phyloP scores from a whole-genome alignment of 1,140 invertebrate species.

The Scaptodrosophila lebanonensis region DNA sequence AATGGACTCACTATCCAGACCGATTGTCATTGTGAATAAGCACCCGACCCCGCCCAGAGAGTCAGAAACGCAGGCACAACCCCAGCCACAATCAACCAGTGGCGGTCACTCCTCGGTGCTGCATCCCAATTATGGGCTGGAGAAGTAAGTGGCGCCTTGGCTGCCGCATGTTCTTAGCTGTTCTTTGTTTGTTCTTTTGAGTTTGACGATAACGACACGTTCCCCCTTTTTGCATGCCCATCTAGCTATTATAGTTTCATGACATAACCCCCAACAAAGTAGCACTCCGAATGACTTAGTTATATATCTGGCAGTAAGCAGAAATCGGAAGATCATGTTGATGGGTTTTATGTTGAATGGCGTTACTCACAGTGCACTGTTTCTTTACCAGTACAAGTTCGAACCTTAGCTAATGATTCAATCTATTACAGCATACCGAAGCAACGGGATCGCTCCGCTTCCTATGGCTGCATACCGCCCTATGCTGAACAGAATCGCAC shows the following conservation, averaged over 20 bases:
- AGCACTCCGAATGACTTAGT: too few species aligned
- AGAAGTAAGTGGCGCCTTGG: slow-evolving; percentile 56
- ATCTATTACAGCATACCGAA: slow-evolving; percentile 60
- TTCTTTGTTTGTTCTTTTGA: slow-evolving; percentile 21
- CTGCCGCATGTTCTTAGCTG: slow-evolving; percentile 38
- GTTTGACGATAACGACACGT: too few species aligned
- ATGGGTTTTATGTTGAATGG: neutral
- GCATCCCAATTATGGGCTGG: slow-evolving; percentile 60
- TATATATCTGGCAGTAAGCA: too few species aligned
- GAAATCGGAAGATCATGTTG: too few species aligned
- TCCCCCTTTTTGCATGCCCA: too few species aligned
- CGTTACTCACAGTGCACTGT: too few species aligned
- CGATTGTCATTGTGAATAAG: slow-evolving; percentile 70
- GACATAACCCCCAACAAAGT: too few species aligned
- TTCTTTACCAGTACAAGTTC: neutral
- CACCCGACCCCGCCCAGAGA: slow-evolving; percentile 64
- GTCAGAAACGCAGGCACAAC: slow-evolving; percentile 4
- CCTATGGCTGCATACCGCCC: slow-evolving; percentile 80
- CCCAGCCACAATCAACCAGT: slow-evolving; percentile 6
- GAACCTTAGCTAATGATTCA: neutral
- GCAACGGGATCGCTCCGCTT: slow-evolving; percentile 79
- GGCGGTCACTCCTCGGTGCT: slow-evolving; percentile 38
- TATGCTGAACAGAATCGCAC: slow-evolving; percentile 88
- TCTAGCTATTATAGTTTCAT: too few species aligned
- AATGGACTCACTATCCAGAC: slow-evolving; percentile 26